Evolutionary conservation across 2,113 vertebrate species (phyloP), one percentile per base, ranked within the genome.

Genomic region (Sinocyclocheilus anophthalmus): DNA sequence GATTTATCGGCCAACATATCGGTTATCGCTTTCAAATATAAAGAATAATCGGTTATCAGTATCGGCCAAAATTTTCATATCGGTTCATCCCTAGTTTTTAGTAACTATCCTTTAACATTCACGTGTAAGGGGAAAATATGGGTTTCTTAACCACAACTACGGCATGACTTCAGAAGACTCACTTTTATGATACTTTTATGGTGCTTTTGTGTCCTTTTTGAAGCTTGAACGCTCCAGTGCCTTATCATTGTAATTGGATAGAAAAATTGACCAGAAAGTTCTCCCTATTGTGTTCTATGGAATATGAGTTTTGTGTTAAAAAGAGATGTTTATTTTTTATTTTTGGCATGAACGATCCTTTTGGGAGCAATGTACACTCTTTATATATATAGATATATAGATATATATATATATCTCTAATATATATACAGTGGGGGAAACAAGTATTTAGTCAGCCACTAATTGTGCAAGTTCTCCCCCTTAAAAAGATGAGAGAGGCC

Each of bases 401-500:
- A 53, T 48, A 76, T 76, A 57, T 33, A 57, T 48, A 76, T 76
- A 53, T 30, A 53, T 48, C 53, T 76, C n/a, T n/a, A n/a, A n/a
- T n/a, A n/a, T n/a, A n/a, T n/a, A n/a, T n/a, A 26, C 26, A 26
- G 26, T 26, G 26, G 26, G 26, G 26, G 26, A 26, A 26, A 26
- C 0, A 26, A 26, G 26, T 26, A 26, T 26, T 26, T 26, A 26
- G 26, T 26, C 26, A 26, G 26, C 26, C 26, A 26, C 26, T 1
- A 26, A 26, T 26, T 26, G 26, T 26, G 26, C 26, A 26, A 26
- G 26, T 26, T 26, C 26, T 26, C 26, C 26, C 26, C 0, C 26
- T 26, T 26, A 26, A 26, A 26, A 26, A 26, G 26, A 26, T 26
- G 26, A 26, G 26, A 26, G 26, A 26, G 26, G 26, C 26, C 26